Evolutionary conservation across 2,797 vertebrate species (phyloP).

Genomic region (Bryconaethiops microstoma): DNA sequence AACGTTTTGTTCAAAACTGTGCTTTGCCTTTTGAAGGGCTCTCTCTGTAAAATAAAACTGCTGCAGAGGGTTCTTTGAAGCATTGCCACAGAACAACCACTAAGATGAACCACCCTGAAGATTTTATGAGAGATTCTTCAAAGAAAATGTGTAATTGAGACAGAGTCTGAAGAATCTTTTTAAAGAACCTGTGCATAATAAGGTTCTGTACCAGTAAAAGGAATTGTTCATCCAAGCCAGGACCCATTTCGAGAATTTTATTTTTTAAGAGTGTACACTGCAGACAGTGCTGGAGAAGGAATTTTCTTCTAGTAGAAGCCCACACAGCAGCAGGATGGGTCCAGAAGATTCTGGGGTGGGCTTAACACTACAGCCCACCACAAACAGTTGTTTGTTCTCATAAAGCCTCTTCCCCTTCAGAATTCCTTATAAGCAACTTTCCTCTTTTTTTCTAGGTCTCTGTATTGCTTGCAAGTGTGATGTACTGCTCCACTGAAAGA

Average conservation of each 20-base stretch:
- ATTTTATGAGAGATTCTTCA: not conserved
- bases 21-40: not conserved
- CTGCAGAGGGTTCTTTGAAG: not conserved
- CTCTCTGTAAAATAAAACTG: not conserved
- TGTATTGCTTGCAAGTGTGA: constrained; percentile 54
- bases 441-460: constrained; percentile 50
- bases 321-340: not conserved
- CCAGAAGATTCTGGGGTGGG: constrained; percentile 18
- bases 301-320: constrained; percentile 18
- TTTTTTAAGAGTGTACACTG: not conserved
- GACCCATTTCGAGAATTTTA: not conserved
- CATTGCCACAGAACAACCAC: not conserved
- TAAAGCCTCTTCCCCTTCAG: constrained; percentile 47
- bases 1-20: too few relatives aligned
- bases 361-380: constrained; percentile 36
- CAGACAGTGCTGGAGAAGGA: not conserved
- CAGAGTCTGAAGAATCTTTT: not conserved
- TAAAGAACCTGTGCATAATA: not conserved
- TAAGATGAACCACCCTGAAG: not conserved
- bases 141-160: not conserved
- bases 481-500: constrained; percentile 12
- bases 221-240: not conserved
- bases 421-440: constrained; percentile 56
- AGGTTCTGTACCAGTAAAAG: not conserved
- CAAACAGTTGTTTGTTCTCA: constrained; percentile 41